These are phyloP conservation scores for Colossoma macropomum DNA, from an alignment of 2,113 vertebrate species.

Conservation along the genomic window DNA sequence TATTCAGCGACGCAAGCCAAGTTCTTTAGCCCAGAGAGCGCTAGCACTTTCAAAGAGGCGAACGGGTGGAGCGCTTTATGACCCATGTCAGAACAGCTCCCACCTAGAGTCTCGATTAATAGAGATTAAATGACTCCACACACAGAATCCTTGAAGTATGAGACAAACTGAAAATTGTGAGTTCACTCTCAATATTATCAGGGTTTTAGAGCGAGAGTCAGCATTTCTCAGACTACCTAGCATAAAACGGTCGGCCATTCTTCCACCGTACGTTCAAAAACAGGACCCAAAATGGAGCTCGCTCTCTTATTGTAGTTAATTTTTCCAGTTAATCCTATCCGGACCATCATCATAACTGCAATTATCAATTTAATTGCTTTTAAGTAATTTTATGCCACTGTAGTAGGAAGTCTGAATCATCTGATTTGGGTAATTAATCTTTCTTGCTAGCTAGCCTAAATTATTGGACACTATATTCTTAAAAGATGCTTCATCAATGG, in stretches of 20 bases:
- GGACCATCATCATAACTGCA: no score
- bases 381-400: no score
- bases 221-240: neutral
- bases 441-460: no score
- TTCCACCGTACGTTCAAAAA: neutral
- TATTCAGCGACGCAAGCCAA: neutral
- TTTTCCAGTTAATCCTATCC: no score
- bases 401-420: no score
- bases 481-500: no score
- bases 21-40: neutral
- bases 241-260: neutral
- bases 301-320: no score
- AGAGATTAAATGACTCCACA: neutral
- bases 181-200: neutral
- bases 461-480: no score
- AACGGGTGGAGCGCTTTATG: neutral
- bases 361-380: no score
- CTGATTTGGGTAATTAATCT: no score
- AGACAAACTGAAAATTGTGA: neutral
- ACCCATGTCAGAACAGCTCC: neutral
- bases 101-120: neutral
- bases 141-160: neutral
- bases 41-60: neutral
- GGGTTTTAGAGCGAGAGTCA: neutral
- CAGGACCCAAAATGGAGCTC: no score